Conservation (phyloP, 1,140 invertebrate species). For the Orchesella cincta region DNA sequence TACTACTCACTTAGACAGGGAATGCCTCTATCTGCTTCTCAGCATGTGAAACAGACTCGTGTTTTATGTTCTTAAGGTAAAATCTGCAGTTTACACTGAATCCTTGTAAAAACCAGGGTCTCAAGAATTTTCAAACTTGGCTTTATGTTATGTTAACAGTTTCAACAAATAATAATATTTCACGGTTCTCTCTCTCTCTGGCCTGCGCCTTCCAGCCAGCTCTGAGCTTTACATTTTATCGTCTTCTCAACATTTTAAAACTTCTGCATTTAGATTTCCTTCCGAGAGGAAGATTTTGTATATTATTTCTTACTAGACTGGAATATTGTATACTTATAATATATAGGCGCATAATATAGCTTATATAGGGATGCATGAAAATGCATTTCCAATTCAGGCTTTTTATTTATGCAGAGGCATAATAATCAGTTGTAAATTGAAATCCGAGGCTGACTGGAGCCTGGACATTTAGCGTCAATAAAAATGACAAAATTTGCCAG, state of each 20-base stretch:
- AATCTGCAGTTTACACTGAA: too few relatives aligned
- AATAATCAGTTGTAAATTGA: constrained; percentile 1
- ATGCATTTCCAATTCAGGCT: not conserved
- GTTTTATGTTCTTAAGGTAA: too few relatives aligned
- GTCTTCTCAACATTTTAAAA: too few relatives aligned
- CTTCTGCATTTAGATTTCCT: too few relatives aligned
- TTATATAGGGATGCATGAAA: not conserved
- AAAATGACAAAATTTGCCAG: not conserved
- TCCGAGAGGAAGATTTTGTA: too few relatives aligned
- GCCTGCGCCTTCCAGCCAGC: not conserved
- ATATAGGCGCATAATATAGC: too few relatives aligned
- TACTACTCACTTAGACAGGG: too few relatives aligned
- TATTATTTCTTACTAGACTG: not conserved
- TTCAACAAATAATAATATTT: constrained; percentile 24
- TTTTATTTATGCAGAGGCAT: not conserved
- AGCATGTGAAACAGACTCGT: too few relatives aligned
- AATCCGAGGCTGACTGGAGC: not conserved
- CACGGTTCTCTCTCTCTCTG: not conserved
- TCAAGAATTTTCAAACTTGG: constrained; percentile 13
- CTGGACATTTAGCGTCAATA: not conserved
- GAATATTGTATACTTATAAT: not conserved
- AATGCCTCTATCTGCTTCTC: too few relatives aligned
- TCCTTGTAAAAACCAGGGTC: too few relatives aligned
- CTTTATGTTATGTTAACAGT: constrained; percentile 2
- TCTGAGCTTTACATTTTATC: not conserved